Evolutionary conservation across 92 coral and sea anemone genomes (phyloP), one percentile per base, ranked within the genome.

Genomic region (Bergia puertoricense): DNA sequence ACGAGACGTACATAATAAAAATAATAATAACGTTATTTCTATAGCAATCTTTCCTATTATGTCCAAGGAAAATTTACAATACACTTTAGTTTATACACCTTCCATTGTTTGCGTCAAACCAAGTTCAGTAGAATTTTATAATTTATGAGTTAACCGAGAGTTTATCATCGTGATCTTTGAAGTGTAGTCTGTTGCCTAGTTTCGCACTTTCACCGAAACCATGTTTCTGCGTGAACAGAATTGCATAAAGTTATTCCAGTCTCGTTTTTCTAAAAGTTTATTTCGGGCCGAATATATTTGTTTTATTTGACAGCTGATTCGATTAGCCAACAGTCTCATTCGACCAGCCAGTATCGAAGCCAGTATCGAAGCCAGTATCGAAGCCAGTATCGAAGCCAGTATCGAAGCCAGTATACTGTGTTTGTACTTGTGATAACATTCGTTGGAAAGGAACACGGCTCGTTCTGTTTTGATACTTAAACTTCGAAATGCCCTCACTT

Each of bases 161-260:
- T 36, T 72, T 62, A 20, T 4, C 30, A 18, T 62, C 20, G 69
- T 62, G 8, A 1, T 41, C 30, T 74, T 46, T 78, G 41, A 46
- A 46, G 6, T 78, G 5, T 5, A 38, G 5, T 13, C 73, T 20
- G 85, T 81, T 81, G 85, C 85, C 45, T 81, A 41, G 85, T 40
- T 57, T 56, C 85, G 10, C 73, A 81, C 40, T 0, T 50, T 36
- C 68, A 37, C 66, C 83, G 20, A 80, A 80, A 80, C 14, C 83
- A 81, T 81, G 85, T 56, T 59, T 36, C 44, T 13, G 18, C 18
- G 71, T 81, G 74, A 56, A 81, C 74, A 36, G 69, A 30, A 51
- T 37, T 57, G 46, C 7, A 5, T 16, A 57, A 30, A 30, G 30
- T 30, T 30, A 30, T 30, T 30, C 30, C 30, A 30, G 30, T 30